Percentiles rank a stretch among this genome's conserved stretches.
Conservation (phyloP, 1,140 invertebrate species). For the Drosophila kanapiae region DNA sequence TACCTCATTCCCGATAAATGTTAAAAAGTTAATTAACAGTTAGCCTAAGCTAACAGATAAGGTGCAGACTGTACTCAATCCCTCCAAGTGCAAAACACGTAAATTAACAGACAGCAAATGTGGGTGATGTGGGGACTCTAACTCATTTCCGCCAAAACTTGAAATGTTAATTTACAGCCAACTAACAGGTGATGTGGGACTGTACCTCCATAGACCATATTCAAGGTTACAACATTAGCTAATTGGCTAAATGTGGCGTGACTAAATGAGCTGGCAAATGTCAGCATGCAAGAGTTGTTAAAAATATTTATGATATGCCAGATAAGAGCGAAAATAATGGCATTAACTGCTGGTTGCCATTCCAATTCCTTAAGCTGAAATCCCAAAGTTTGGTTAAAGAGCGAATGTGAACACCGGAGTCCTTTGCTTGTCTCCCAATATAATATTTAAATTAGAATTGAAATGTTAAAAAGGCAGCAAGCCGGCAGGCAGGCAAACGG, state of each 20-base stretch:
- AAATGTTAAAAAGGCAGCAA: slow-evolving; percentile 60
- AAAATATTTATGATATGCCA: slow-evolving; percentile 45
- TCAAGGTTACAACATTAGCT: slow-evolving; percentile 61
- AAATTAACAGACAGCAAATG: no score
- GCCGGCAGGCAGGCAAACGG: slow-evolving; percentile 5
- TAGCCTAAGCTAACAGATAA: not conserved
- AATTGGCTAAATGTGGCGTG: slow-evolving; percentile 59
- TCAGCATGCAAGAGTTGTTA: slow-evolving; percentile 42
- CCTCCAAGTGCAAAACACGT: no score
- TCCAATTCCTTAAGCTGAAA: slow-evolving; percentile 1
- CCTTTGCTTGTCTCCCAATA: slow-evolving; percentile 32
- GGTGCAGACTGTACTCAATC: not conserved
- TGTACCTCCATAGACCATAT: slow-evolving; percentile 4
- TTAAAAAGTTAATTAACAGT: not conserved
- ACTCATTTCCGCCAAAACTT: not conserved
- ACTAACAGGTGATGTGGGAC: slow-evolving; percentile 26
- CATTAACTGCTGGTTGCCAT: not conserved
- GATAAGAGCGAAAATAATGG: slow-evolving; percentile 21
- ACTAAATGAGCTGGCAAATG: slow-evolving; percentile 36
- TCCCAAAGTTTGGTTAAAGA: slow-evolving; percentile 6
- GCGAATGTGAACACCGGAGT: not conserved
- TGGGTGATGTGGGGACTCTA: no score
- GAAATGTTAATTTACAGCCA: slow-evolving; percentile 38
- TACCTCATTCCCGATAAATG: not conserved
- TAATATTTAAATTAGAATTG: slow-evolving; percentile 78